Evolutionary conservation across 2,113 vertebrate genomes (phyloP).

Genomic region (Bos indicus): DNA sequence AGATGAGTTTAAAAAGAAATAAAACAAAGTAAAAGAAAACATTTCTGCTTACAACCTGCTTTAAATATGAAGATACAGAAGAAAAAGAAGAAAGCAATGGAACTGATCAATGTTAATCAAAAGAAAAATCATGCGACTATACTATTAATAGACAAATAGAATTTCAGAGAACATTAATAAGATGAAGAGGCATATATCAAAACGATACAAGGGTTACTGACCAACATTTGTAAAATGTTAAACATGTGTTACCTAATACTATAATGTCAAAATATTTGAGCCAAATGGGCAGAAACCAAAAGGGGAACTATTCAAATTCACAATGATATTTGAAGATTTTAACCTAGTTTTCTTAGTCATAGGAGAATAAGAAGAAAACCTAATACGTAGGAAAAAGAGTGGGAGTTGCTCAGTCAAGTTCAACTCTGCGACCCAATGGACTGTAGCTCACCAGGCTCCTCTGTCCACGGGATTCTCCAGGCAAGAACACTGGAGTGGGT

Average conservation of each 20-base stretch:
- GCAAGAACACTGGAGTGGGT: not conserved
- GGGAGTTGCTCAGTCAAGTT: fast-evolving
- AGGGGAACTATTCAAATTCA: not conserved
- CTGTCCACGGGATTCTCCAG: not conserved
- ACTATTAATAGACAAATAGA: not conserved
- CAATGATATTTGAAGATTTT: not conserved
- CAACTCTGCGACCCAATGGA: not conserved
- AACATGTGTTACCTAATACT: not conserved
- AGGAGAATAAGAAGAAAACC: not conserved
- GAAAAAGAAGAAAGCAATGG: not conserved
- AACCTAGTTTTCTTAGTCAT: not conserved
- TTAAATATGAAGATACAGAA: not conserved
- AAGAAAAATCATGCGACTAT: not conserved
- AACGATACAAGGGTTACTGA: not conserved
- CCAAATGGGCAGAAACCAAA: not conserved
- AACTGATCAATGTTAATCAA: not conserved
- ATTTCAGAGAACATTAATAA: not conserved
- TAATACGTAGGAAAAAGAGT: not conserved
- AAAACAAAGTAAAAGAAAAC: not conserved
- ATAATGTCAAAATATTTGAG: not conserved
- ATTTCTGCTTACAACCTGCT: not conserved
- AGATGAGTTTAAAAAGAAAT: not conserved
- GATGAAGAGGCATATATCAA: not conserved
- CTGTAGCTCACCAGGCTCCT: not conserved
- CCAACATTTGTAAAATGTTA: not conserved